Evolutionary conservation across 2,888 invertebrate genomes (phyloP).

Genomic region (Odontocerum albicorne): DNA sequence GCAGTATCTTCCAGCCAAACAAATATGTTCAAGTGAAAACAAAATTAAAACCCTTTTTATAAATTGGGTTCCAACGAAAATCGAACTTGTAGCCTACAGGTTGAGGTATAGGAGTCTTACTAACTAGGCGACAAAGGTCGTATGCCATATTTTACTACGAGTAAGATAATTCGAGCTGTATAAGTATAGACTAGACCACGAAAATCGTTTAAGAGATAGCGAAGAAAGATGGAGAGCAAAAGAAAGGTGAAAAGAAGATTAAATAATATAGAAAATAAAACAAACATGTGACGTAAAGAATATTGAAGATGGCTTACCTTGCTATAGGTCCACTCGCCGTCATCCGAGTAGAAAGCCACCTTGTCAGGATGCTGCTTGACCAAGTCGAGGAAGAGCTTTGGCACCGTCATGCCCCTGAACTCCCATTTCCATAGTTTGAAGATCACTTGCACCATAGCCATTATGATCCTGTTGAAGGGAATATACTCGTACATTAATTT

Average conservation of each 20-base stretch:
- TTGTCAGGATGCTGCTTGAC: conserved; percentile 63
- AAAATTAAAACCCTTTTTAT: no score
- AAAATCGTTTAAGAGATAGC: not conserved
- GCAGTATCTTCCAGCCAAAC: no score
- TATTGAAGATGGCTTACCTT: conserved; percentile 46
- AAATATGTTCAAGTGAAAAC: no score
- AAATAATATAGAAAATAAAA: not conserved
- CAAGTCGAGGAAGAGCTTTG: conserved; percentile 57
- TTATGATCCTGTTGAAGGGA: conserved; percentile 59
- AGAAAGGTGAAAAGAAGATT: not conserved
- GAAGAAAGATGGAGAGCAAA: not conserved
- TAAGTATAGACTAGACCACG: no score
- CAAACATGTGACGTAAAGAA: not conserved
- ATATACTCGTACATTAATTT: no score
- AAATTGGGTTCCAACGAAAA: no score
- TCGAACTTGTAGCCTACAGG: no score
- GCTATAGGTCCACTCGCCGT: conserved; percentile 65
- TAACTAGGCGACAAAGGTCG: no score
- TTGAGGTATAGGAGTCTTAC: no score
- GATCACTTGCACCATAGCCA: conserved; percentile 57
- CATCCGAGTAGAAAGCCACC: conserved; percentile 70
- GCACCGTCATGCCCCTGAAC: conserved; percentile 56
- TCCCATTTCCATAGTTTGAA: conserved; percentile 57
- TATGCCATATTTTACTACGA: no score
- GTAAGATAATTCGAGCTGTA: no score